A percentile compares a stretch with the other conserved stretches of the same genome.
These are phyloP conservation scores for Scomber colias DNA, from an alignment of 2,113 vertebrate species.

Conservation along the genomic window DNA sequence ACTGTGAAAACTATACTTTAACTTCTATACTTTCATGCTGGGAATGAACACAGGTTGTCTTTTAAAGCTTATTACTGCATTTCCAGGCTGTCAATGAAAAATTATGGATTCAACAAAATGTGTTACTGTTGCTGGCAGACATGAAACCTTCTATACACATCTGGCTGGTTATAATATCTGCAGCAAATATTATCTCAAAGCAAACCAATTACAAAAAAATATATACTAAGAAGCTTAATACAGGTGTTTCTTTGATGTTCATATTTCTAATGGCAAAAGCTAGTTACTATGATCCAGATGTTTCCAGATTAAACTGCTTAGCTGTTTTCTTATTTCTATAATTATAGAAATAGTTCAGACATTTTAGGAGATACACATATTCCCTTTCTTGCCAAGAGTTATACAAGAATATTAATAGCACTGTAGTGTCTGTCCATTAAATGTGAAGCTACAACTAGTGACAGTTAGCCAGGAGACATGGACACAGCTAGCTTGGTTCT, in stretches of 20 bases:
- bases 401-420: too few species aligned
- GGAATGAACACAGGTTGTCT: not conserved
- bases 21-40: not conserved
- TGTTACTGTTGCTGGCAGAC: constrained; percentile 21
- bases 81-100: not conserved
- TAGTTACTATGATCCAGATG: not conserved
- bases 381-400: too few species aligned
- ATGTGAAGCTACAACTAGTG: not conserved
- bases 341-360: not conserved
- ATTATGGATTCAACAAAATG: not conserved
- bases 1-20: not conserved
- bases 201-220: not conserved
- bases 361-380: not conserved
- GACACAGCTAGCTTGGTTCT: too few species aligned
- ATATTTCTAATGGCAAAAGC: not conserved
- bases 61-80: not conserved
- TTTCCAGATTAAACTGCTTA: not conserved
- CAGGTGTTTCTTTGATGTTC: not conserved
- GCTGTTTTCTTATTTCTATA: not conserved
- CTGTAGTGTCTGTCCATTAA: not conserved
- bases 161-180: not conserved
- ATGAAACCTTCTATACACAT: not conserved
- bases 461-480: not conserved
- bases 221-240: not conserved
- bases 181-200: not conserved